These are phyloP conservation scores for Hippocampus barbouri DNA, from an alignment of 2,113 vertebrate genomes.

Conservation along the genomic window DNA sequence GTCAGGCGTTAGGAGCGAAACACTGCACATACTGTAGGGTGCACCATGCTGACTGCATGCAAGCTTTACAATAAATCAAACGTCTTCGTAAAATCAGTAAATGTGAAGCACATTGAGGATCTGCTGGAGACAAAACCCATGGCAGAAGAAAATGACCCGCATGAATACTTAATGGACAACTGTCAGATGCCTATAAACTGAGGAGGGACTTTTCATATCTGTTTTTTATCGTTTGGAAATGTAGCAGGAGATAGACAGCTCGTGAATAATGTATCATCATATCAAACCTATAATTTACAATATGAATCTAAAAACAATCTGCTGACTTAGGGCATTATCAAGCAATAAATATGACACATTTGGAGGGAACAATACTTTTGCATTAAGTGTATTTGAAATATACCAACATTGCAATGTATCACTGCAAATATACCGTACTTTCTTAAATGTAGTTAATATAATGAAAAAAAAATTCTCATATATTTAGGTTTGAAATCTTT, in stretches of 20 bases:
- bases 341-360: neutral
- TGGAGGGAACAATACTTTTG: constrained; percentile 18
- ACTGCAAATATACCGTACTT: no score
- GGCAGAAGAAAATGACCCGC: neutral
- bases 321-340: neutral
- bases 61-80: constrained; percentile 23
- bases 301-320: neutral
- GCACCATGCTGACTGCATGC: constrained; percentile 22
- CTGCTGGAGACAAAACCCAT: constrained; percentile 4
- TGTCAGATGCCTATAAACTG: constrained; percentile 3
- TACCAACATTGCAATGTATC: neutral
- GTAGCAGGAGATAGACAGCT: neutral
- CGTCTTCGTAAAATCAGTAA: constrained; percentile 3
- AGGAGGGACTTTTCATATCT: constrained; percentile 6
- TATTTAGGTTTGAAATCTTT: no score
- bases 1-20: constrained; percentile 7
- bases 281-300: neutral
- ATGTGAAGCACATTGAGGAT: constrained; percentile 18
- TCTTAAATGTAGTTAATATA: no score
- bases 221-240: neutral
- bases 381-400: no score
- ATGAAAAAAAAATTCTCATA: no score
- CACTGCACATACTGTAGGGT: neutral
- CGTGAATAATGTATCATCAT: constrained; percentile 1
- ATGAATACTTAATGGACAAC: neutral